Conservation (phyloP, 2,113 vertebrate species). For the Shinisaurus crocodilurus region DNA sequence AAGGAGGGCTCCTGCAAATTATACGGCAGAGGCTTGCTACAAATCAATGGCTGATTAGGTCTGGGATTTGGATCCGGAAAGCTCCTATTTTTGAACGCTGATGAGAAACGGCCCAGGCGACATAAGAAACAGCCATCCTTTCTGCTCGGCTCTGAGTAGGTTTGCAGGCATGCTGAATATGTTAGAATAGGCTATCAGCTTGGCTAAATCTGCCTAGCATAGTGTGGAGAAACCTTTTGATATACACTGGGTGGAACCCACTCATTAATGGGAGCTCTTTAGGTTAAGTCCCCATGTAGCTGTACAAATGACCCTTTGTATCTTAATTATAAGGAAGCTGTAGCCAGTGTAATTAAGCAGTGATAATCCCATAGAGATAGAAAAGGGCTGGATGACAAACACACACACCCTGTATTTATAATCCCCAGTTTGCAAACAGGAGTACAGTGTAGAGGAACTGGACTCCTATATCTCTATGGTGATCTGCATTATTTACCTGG, state of each 20-base stretch:
- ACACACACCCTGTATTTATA: background rate
- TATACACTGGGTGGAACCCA: background rate
- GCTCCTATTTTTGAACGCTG: constrained; percentile 54
- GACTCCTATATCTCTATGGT: background rate
- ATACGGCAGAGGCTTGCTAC: constrained; percentile 40
- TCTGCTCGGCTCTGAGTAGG: background rate
- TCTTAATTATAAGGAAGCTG: constrained; percentile 21
- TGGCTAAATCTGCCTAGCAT: background rate
- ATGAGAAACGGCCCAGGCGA: constrained; percentile 48
- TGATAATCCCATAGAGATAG: background rate
- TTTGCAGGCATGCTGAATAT: background rate
- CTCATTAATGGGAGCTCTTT: background rate
- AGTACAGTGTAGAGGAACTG: background rate
- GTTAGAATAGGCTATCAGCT: background rate
- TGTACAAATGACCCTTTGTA: background rate
- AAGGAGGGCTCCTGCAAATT: constrained; percentile 48
- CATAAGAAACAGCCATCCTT: constrained; percentile 33
- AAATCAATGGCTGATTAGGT: constrained; percentile 59
- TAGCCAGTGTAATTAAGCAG: constrained; percentile 3
- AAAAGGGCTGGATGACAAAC: background rate
- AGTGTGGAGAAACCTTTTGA: constrained; percentile 8
- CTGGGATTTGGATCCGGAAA: constrained; percentile 30
- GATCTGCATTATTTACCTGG: background rate
- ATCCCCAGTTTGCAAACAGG: background rate
- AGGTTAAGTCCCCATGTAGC: constrained; percentile 4